Percentiles rank a stretch among this genome's conserved stretches.
phyloP scores from a whole-genome alignment of 2,113 vertebrate genomes.

The Hassar affinis region DNA sequence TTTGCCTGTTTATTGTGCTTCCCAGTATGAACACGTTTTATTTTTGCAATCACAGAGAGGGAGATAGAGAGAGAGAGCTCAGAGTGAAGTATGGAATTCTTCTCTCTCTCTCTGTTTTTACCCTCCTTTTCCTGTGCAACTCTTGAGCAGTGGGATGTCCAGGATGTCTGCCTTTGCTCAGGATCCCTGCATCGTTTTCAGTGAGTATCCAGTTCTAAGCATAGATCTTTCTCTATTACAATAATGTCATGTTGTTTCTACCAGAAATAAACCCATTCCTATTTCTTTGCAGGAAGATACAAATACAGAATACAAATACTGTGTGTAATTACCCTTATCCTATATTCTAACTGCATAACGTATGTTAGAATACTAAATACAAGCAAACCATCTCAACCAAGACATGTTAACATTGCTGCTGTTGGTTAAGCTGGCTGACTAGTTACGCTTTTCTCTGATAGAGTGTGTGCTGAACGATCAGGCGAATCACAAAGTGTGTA shows the following conservation, averaged over 20 bases:
- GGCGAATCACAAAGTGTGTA: not conserved
- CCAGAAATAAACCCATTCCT: not conserved
- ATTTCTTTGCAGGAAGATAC: not conserved
- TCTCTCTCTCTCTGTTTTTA: conserved; percentile 13
- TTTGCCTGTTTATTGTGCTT: not conserved
- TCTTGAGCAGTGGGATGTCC: conserved; percentile 19
- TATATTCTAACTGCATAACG: not conserved
- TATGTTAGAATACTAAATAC: not conserved
- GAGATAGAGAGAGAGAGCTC: not conserved
- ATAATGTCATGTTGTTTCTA: not conserved
- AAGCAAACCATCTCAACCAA: not conserved
- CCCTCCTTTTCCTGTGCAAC: conserved; percentile 41
- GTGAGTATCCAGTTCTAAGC: not conserved
- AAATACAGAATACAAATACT: not conserved
- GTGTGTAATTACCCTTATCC: not conserved
- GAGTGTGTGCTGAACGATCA: not conserved
- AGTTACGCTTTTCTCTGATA: not conserved
- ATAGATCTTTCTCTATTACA: not conserved
- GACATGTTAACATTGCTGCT: not conserved
- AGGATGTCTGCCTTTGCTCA: conserved; percentile 43
- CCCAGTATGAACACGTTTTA: not conserved
- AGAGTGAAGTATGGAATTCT: conserved; percentile 16
- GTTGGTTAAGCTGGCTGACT: not conserved
- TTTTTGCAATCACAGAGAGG: not conserved
- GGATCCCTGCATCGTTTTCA: not conserved